Evolutionary conservation across 2,797 vertebrate species (phyloP).

Genomic region (Oreonectes daqikongensis): DNA sequence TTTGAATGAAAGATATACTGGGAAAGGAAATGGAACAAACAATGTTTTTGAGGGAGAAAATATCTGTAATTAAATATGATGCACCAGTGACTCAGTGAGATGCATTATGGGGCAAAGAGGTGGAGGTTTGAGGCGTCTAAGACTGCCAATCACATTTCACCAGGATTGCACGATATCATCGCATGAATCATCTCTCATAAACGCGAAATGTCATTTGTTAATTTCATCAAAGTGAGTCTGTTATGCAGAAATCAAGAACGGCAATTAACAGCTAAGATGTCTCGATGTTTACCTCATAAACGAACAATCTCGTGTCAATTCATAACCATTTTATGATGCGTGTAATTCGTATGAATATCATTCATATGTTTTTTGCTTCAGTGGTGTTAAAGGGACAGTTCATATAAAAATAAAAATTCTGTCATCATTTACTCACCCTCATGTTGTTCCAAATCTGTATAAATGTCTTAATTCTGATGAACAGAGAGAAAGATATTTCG

Average conservation of each 20-base stretch:
- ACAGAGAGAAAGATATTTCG: too few species aligned
- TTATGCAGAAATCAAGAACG: slow-evolving; percentile 10
- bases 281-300: neutral
- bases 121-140: neutral
- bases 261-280: slow-evolving; percentile 1
- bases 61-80: slow-evolving; percentile 20
- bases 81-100: slow-evolving; percentile 17
- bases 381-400: too few species aligned
- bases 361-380: neutral
- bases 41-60: neutral
- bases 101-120: neutral
- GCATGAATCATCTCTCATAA: slow-evolving; percentile 28
- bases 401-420: too few species aligned
- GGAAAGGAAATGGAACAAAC: slow-evolving; percentile 17
- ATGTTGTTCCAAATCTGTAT: too few species aligned
- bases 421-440: too few species aligned
- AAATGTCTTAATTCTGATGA: too few species aligned
- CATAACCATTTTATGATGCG: too few species aligned
- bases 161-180: slow-evolving; percentile 3
- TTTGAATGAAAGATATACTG: slow-evolving; percentile 18
- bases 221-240: slow-evolving; percentile 8
- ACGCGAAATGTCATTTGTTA: slow-evolving; percentile 17
- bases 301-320: too few species aligned
- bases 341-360: neutral
- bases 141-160: neutral